phyloP scores from a whole-genome alignment of 2,113 vertebrate species.

The Bujurquina vittata region DNA sequence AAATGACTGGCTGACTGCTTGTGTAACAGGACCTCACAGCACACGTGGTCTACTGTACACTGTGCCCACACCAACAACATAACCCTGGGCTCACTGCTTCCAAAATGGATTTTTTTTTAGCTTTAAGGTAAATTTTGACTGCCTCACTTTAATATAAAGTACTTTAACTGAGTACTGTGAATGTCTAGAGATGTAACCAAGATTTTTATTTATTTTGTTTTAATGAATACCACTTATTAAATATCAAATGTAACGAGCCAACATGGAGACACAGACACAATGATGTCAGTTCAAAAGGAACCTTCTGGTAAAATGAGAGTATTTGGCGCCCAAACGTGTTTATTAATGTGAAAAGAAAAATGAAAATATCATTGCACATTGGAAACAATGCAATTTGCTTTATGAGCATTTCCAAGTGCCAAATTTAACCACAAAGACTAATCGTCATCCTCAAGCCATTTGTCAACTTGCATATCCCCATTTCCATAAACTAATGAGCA shows the following conservation, averaged over 20 bases:
- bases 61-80: slow-evolving; percentile 2
- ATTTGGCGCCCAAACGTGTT: not conserved
- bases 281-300: not conserved
- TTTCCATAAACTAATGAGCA: too few relatives aligned
- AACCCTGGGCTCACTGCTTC: not conserved
- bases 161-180: not conserved
- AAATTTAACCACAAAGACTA: not conserved
- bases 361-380: not conserved
- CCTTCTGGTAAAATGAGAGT: not conserved
- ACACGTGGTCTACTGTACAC: slow-evolving; percentile 1
- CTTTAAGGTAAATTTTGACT: not conserved
- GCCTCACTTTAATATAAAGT: not conserved
- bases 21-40: slow-evolving; percentile 36
- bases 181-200: not conserved
- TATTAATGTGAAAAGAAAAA: not conserved
- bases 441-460: too few relatives aligned
- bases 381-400: not conserved
- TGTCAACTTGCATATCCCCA: too few relatives aligned
- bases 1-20: slow-evolving; percentile 10
- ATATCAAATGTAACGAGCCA: not conserved
- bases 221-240: not conserved
- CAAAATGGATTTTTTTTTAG: not conserved
- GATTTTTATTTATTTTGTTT: too few relatives aligned
- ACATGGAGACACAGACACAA: not conserved
- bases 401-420: not conserved